These are phyloP conservation scores for Brachyistius frenatus DNA, from an alignment of 2,113 vertebrate species.

Conservation along the genomic window DNA sequence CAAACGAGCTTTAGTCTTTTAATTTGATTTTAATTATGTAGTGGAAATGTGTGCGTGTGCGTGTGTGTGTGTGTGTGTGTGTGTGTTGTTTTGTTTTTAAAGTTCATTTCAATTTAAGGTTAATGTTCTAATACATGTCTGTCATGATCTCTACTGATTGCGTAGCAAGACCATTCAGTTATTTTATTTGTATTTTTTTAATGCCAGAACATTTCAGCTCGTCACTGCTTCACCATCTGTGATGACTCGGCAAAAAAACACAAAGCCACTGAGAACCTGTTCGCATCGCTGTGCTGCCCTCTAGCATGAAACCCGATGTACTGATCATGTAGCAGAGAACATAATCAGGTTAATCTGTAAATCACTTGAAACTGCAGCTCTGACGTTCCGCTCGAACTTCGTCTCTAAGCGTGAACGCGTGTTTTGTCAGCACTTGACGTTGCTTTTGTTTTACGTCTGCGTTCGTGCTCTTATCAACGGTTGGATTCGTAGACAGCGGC, in stretches of 20 bases:
- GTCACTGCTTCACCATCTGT: slow-evolving; percentile 13
- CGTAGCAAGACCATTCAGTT: slow-evolving; percentile 20
- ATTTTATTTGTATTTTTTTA: slow-evolving; percentile 11
- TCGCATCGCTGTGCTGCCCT: slow-evolving; percentile 60
- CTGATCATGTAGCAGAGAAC: slow-evolving; percentile 33
- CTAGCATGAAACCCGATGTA: slow-evolving; percentile 52
- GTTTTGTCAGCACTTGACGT: slow-evolving; percentile 39
- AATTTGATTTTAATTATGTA: slow-evolving; percentile 31
- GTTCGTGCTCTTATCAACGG: slow-evolving; percentile 3
- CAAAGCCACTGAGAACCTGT: slow-evolving; percentile 45
- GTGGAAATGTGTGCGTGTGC: slow-evolving; percentile 24
- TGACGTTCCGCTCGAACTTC: background rate
- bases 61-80: background rate
- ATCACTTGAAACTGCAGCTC: slow-evolving; percentile 53
- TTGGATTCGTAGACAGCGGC: slow-evolving; percentile 4
- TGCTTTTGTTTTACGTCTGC: slow-evolving; percentile 9
- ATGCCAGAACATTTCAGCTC: slow-evolving; percentile 71
- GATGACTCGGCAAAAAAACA: slow-evolving; percentile 43
- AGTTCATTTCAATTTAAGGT: slow-evolving; percentile 58
- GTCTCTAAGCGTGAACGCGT: slow-evolving; percentile 30
- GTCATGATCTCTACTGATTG: slow-evolving; percentile 36
- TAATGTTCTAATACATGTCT: slow-evolving; percentile 22
- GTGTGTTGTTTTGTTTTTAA: slow-evolving; percentile 21
- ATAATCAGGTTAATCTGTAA: slow-evolving; percentile 52
- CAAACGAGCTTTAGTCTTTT: slow-evolving; percentile 39